Base-by-base conservation (phyloP, 2,888 invertebrate genomes). In the Hydroisotoma schaefferi region DNA sequence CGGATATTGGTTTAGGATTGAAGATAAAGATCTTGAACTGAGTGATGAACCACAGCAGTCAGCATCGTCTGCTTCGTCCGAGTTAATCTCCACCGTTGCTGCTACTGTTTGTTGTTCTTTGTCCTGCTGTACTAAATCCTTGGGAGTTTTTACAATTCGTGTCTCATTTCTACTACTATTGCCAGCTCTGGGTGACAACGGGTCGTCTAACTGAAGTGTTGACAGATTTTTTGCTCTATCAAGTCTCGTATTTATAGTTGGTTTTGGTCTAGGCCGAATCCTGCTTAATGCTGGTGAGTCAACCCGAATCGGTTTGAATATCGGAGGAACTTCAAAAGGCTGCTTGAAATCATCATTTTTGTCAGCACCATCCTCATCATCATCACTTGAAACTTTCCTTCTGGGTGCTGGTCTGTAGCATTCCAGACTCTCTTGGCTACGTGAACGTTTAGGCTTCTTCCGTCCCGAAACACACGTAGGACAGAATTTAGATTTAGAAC, bases 271-370 rank as follows among this genome's bases (percentile, higher is more conserved):
- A 6, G 22, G 25, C 22, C 51, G 20, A 15, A 20, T 10, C 6
- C 51, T 52, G 51, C 37, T 22, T 46, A 70, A 29, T 25, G 69
- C 68, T 18, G 69, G 66, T 8, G 71, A 68, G 53, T 71, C 67
- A 25, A 71, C 70, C 57, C 63, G 59, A 63, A 69, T 71, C 15
- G 69, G 69, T 55, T 65, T 63, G 56, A 71, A 67, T 56, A 67
- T 69, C 46, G 69, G 63, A 47, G 71, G 68, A 46, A 67, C 62
- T 55, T 59, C 58, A 57, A 62, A 62, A 48, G 59, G 61, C 59
- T 63, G 59, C 37, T 57, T 57, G 28, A 60, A 57, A 33, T 62
- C 62, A 57, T 58, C 63, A 18, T 59, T 64, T 23, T 60, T 57
- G 51, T 60, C 60, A 27, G 61, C 64, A 46, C 60, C 60, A 26